phyloP scores from a whole-genome alignment of 2,797 vertebrate genomes.

The Lophura swinhoii region DNA sequence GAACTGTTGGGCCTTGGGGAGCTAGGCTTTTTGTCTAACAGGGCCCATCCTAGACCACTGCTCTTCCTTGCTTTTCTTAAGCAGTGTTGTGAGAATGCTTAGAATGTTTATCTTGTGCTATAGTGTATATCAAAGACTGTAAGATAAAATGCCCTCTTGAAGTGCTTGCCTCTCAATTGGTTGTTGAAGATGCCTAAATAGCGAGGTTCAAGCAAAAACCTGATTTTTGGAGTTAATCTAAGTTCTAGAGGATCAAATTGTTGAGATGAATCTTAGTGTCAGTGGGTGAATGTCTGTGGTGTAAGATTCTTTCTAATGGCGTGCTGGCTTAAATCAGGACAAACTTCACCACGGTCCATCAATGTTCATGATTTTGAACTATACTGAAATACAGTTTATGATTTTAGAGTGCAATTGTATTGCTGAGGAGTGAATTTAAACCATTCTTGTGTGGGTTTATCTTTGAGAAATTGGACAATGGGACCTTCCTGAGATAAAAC shows the following conservation, averaged over 20 bases:
- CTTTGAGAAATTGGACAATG: not conserved
- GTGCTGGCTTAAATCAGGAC: not conserved
- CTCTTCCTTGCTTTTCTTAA: not conserved
- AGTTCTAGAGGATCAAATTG: not conserved
- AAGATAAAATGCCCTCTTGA: not conserved
- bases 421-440: not conserved
- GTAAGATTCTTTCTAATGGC: not conserved
- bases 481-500: not conserved
- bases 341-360: not conserved
- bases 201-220: not conserved
- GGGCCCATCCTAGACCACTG: accelerated
- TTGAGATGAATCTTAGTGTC: not conserved
- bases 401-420: not conserved
- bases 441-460: not conserved
- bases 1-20: not conserved
- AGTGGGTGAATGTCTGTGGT: not conserved
- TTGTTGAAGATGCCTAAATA: not conserved
- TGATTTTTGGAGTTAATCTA: not conserved
- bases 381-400: not conserved
- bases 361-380: not conserved
- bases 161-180: not conserved
- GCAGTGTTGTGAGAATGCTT: not conserved
- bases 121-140: not conserved
- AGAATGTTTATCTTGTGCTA: not conserved
- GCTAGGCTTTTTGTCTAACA: accelerated